Evolutionary conservation across 2,888 invertebrate genomes (phyloP), one percentile per base, ranked within the genome.

Genomic region (Gastrophysa polygoni): DNA sequence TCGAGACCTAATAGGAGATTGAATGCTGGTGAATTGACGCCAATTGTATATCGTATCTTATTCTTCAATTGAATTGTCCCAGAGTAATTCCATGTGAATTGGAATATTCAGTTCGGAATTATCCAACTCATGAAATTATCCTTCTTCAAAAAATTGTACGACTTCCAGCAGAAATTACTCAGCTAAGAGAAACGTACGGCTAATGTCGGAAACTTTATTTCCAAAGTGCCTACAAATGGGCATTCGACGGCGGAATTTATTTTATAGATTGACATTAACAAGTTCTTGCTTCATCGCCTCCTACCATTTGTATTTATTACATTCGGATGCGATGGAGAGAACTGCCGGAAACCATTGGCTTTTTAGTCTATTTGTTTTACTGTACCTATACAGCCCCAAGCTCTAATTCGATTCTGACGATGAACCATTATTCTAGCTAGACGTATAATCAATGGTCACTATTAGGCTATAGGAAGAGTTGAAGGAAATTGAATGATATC

Each of bases 251-350:
- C 18, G 54, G 56, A 61, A 63, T 66, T 66, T 66, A 63, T 61
- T 59, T 59, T 57, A 38, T 46, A 59, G 58, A 63, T 59, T 54
- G 63, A 63, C 63, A 59, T 63, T 63, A 50, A 59, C 56, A 63
- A 61, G 66, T 61, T 66, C 63, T 61, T 59, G 50, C 61, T 57
- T 57, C 63, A 59, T 59, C 58, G 59, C 63, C 59, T 61, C 44
- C 56, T 57, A 52, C 63, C 60, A 66, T 63, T 63, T 63, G 56
- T 66, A 66, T 61, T 61, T 63, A 66, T 61, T 59, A 58, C 63
- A 56, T 14, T n/a, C n/a, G 38, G 14, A 57, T 58, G 58, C 47
- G 59, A 52, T 52, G 44, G 44, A 55, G 16, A 21, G 32, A 32
- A 32, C 11, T 32, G 32, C 32, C 21, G 32, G 38, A 38, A 52